Evolutionary conservation across 23 tunicate genomes (phyloP), one percentile per base, ranked within the genome.

Genomic region (Trididemnum clinides): DNA sequence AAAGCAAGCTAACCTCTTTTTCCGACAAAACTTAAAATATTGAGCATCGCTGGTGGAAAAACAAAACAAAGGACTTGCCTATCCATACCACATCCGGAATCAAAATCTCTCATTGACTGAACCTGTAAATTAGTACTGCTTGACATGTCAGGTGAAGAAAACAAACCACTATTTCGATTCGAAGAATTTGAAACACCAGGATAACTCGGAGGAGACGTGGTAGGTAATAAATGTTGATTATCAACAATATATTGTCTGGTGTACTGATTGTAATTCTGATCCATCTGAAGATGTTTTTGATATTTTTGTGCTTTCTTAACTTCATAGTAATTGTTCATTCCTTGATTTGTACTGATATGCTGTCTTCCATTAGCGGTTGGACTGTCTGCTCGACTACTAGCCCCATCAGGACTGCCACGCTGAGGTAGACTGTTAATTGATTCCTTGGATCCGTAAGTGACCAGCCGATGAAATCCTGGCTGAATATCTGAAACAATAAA

Each of bases 331-430:
- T 74, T 28, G 15, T 28, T 78, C 34, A 34, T 39, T 30, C 29
- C 74, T n/a, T 77, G 84, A 38, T 21, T 25, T 10, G 36, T 19
- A 33, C 51, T 23, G 33, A 20, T 79, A 0, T 23, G 57, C 33
- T 34, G 51, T 38, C 77, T 57, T 0, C 66, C 51, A 19, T 34
- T 37, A 2, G 34, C 59, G 10, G 85, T 88, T 0, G 98, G 98
- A 58, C 98, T 93, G 6, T 93, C 98, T 0, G 98, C 92, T 2
- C 98, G 86, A 64, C 77, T 76, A 57, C 93, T 88, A 1, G 93
- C 98, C 18, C 98, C 98, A 78, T 93, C 98, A 19, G 98, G 98
- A 54, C 93, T 88, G 59, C 98, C 98, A 4, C 98, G 90, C 29
- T 87, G 91, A 5, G 85, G 75, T 22, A 87, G 39, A 29, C 12